Evolutionary conservation across 2,113 vertebrate genomes (phyloP), one percentile per base, ranked within the genome.

Genomic region (Colaptes auratus): DNA sequence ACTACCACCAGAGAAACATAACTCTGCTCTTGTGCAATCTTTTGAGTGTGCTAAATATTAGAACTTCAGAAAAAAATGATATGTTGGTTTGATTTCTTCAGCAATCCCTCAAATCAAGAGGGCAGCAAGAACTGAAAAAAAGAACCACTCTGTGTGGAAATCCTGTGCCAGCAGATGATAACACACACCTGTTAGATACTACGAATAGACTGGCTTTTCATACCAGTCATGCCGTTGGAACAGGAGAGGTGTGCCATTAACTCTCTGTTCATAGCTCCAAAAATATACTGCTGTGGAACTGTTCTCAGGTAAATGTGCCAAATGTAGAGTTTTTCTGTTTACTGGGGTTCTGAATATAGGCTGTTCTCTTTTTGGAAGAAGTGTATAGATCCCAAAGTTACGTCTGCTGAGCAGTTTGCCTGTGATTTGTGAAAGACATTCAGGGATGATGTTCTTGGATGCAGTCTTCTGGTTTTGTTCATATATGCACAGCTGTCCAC

Each of bases 251-350:
- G 82, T 81, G 77, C 28, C 79, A 46, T 74, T 88, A 81, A 69
- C 67, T 50, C 65, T 8, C 66, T 70, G 50, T 46, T 69, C 82
- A 20, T 11, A 12, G 14, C 30, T 19, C 90, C 93, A 90, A 93
- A 96, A 91, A 92, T 95, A 94, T 1, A 10, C 44, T 31, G 61
- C 75, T 36, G 1, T 30, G 72, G 36, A 67, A n/a, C 72, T 79
- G 79, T 75, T 93, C 90, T 55, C 88, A 95, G 95, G 93, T 94
- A 95, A 13, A 90, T 59, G 77, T 93, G 91, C 86, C 92, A 88
- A 61, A 83, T 69, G 44, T 71, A 93, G 89, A 31, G 66, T 13
- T 67, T 61, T 78, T 86, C 72, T 83, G 18, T 74, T 83, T 81
- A 24, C 53, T 56, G 31, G 31, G 18, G 3, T 67, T 85, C 82